Conservation (phyloP, 2,797 vertebrate species). For the Sebastes minor region DNA sequence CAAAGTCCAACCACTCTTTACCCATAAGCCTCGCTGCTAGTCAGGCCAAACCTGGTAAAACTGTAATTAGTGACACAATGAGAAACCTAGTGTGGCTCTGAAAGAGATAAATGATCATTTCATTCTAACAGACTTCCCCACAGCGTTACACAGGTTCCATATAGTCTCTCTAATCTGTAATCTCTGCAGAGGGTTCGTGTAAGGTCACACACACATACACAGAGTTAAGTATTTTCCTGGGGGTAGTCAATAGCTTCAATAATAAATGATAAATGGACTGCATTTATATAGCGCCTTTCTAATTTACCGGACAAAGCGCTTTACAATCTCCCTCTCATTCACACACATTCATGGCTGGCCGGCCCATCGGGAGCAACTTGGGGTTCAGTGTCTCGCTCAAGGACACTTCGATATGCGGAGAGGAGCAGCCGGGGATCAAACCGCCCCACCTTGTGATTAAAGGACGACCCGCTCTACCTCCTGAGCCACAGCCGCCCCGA, state of each 20-base stretch:
- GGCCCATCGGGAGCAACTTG: no score
- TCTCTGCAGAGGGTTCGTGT: not conserved
- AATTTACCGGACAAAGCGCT: not conserved
- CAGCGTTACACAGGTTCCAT: not conserved
- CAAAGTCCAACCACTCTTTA: not conserved
- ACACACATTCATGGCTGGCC: not conserved
- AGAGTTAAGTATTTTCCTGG: not conserved
- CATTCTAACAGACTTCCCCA: not conserved
- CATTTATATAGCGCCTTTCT: not conserved
- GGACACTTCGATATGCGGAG: fast-evolving
- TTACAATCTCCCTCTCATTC: not conserved
- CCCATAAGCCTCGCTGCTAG: not conserved
- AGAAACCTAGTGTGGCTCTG: not conserved
- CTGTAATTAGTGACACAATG: not conserved
- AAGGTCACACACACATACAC: not conserved
- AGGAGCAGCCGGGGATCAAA: fast-evolving
- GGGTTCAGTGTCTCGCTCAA: not conserved
- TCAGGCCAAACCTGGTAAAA: not conserved
- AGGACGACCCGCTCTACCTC: not conserved
- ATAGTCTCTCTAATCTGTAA: not conserved
- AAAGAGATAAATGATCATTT: not conserved
- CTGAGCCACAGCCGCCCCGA: not conserved
- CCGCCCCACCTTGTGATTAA: not conserved
- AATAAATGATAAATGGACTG: constrained; percentile 4
- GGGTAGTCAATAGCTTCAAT: not conserved